phyloP scores from a whole-genome alignment of 2,113 vertebrate species.

The Monopterus albus region DNA sequence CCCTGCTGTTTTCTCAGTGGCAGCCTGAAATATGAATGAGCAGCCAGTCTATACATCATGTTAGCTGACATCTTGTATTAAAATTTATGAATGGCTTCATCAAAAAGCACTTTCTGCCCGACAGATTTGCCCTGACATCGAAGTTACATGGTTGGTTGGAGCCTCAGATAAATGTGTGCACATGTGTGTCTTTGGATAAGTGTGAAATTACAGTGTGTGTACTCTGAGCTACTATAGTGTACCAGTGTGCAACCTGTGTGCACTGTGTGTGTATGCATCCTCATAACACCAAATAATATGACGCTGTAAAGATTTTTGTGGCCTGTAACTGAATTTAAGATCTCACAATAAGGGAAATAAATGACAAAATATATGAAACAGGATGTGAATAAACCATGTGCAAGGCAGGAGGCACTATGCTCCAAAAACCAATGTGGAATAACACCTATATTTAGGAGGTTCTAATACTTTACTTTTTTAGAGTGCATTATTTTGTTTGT shows the following conservation, averaged over 20 bases:
- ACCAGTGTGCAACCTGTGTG: conserved; percentile 3
- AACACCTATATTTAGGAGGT: too few relatives aligned
- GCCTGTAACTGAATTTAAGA: not conserved
- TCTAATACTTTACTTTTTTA: too few relatives aligned
- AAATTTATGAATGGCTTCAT: conserved; percentile 99
- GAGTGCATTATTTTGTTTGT: too few relatives aligned
- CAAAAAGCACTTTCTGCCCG: conserved; percentile 97
- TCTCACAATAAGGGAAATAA: not conserved
- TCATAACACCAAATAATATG: not conserved
- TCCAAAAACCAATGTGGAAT: not conserved
- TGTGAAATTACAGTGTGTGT: conserved; percentile 62
- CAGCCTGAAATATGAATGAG: conserved; percentile 94
- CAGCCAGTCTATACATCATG: conserved; percentile 91
- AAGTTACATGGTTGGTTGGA: conserved; percentile 93
- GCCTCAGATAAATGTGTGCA: conserved; percentile 88
- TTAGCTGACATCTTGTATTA: conserved; percentile 94
- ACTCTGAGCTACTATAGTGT: not conserved
- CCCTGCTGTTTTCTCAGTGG: conserved; percentile 72
- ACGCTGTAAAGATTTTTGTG: not conserved
- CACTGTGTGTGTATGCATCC: not conserved
- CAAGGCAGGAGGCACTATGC: not conserved
- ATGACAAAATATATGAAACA: not conserved
- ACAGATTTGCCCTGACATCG: conserved; percentile 94
- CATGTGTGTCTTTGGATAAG: conserved; percentile 67
- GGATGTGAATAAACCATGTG: not conserved